Percentiles rank a stretch among this genome's conserved stretches.
These are phyloP conservation scores for Orthonevra nobilis DNA, from an alignment of 2,888 invertebrate genomes.

Conservation along the genomic window DNA sequence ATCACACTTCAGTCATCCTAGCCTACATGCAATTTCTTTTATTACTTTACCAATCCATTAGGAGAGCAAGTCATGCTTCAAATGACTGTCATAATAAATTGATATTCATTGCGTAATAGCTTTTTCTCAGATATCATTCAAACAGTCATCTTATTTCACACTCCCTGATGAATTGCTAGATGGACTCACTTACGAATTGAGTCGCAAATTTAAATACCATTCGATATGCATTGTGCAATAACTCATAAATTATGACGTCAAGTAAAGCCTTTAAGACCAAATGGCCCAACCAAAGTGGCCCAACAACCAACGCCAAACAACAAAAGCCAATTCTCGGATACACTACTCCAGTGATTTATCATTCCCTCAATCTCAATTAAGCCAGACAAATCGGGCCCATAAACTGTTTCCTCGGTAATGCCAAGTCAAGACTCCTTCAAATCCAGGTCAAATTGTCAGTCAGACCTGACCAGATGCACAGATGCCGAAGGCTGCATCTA, in stretches of 20 bases:
- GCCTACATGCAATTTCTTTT: too few relatives aligned
- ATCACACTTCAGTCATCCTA: too few relatives aligned
- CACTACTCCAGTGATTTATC: constrained; percentile 52
- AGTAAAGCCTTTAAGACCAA: constrained; percentile 15
- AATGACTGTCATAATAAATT: background rate
- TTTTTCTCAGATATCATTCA: background rate
- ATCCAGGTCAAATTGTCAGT: constrained; percentile 67
- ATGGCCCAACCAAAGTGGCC: constrained; percentile 9
- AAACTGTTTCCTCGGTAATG: constrained; percentile 21
- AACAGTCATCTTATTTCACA: constrained; percentile 7
- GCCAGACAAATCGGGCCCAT: constrained; percentile 60
- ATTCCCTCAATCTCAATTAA: constrained; percentile 66
- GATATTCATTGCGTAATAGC: constrained; percentile 1
- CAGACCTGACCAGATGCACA: constrained; percentile 61
- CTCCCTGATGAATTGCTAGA: constrained; percentile 20
- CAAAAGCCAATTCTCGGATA: constrained; percentile 39
- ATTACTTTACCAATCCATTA: too few relatives aligned
- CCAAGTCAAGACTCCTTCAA: constrained; percentile 50
- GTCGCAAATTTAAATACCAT: constrained; percentile 50
- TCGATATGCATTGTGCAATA: constrained; percentile 40
- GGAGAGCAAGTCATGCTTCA: too few relatives aligned
- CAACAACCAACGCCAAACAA: constrained; percentile 15
- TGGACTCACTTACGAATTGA: constrained; percentile 32
- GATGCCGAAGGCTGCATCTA: constrained; percentile 29
- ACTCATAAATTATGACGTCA: constrained; percentile 64